Evolutionary conservation across 2,797 vertebrate species (phyloP).

Genomic region (Apodemus agrarius): DNA sequence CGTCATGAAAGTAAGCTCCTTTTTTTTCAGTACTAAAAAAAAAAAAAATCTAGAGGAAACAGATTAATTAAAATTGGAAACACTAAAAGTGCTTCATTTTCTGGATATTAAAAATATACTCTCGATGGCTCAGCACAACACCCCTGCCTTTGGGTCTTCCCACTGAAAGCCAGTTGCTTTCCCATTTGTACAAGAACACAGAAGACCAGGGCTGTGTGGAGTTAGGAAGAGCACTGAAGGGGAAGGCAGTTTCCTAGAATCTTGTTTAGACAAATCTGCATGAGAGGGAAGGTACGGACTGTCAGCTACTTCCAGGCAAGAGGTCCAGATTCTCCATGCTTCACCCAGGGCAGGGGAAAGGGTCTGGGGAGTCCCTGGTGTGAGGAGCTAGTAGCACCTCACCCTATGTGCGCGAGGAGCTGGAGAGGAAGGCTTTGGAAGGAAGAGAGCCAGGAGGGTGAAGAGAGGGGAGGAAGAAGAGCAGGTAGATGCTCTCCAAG

Average conservation of each 20-base stretch:
- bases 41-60: neutral
- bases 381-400: neutral
- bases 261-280: slow-evolving; percentile 60
- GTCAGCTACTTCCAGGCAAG: slow-evolving; percentile 48
- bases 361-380: neutral
- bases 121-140: neutral
- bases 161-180: slow-evolving; percentile 57
- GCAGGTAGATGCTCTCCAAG: slow-evolving; percentile 34
- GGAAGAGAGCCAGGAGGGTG: neutral
- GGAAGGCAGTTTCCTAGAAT: slow-evolving; percentile 59
- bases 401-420: neutral
- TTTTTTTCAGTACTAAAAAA: neutral
- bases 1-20: neutral
- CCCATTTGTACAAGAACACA: neutral
- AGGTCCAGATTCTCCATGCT: slow-evolving; percentile 49
- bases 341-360: neutral
- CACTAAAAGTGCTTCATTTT: neutral
- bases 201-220: slow-evolving; percentile 64
- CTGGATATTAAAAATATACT: slow-evolving; percentile 27
- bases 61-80: neutral
- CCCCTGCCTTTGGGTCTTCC: slow-evolving; percentile 66
- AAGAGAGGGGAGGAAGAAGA: too few species aligned
- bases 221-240: slow-evolving; percentile 37
- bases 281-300: slow-evolving; percentile 44
- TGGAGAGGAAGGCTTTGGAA: neutral